A percentile compares a stretch with the other conserved stretches of the same genome.
These are phyloP conservation scores for Bubo scandiacus DNA, from an alignment of 2,113 vertebrate species.

Conservation along the genomic window DNA sequence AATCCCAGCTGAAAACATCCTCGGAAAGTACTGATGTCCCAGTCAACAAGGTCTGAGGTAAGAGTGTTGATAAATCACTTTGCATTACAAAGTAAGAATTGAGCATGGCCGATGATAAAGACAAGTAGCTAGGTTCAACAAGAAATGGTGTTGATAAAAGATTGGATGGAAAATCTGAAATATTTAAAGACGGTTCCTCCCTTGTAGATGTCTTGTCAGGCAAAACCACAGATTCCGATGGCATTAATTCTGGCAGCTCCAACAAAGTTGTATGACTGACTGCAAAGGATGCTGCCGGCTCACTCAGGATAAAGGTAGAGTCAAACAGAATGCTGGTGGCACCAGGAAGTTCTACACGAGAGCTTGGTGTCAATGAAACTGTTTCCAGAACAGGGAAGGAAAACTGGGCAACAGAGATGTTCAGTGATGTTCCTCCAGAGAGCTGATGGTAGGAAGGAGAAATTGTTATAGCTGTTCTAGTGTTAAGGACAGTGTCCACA, in stretches of 20 bases:
- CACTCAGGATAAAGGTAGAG: background rate
- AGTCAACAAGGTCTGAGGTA: slow-evolving; percentile 29
- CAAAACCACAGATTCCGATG: slow-evolving; percentile 7
- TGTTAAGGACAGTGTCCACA: background rate
- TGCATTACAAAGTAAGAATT: background rate
- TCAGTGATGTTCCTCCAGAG: background rate
- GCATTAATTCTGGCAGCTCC: background rate
- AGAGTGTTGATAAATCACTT: background rate
- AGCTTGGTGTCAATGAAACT: fast-evolving
- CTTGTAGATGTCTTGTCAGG: background rate
- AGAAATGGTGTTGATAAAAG: slow-evolving; percentile 17
- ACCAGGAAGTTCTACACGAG: background rate
- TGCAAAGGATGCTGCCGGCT: background rate
- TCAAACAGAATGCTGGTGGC: background rate
- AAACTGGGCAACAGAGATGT: background rate
- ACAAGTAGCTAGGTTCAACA: slow-evolving; percentile 15
- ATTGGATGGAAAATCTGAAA: slow-evolving; percentile 5
- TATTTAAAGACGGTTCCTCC: background rate
- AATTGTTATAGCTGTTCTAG: background rate
- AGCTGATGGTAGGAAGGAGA: slow-evolving; percentile 13
- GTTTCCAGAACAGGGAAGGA: background rate
- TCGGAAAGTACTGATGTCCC: background rate
- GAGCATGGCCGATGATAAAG: background rate
- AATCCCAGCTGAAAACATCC: background rate
- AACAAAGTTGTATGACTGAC: background rate